Evolutionary conservation across 2,888 invertebrate species (phyloP), one percentile per base, ranked within the genome.

Genomic region (Spialia ferax): DNA sequence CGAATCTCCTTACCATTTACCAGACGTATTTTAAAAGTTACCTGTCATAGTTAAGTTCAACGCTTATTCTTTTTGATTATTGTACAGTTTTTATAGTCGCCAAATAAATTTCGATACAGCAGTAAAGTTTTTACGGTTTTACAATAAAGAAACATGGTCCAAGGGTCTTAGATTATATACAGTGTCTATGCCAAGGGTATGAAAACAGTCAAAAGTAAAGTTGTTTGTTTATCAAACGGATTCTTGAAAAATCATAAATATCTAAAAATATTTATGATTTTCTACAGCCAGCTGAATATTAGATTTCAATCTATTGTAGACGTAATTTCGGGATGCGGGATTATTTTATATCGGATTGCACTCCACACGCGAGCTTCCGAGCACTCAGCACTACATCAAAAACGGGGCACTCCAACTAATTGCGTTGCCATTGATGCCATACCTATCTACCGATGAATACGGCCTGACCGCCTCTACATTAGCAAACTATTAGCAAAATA

Each of bases 401-500:
- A 93, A 92, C 89, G 89, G 77, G 87, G 90, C 93, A 93, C 93
- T 93, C 90, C 84, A 88, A 89, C 91, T 93, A 93, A 93, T 93
- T 93, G 93, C 92, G 84, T 91, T 88, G 85, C 86, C 85, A 89
- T 91, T 91, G 92, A 91, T 88, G 86, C 85, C 77, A 75, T 66
- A 82, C 83, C 83, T 84, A 85, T 63, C 65, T 74, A 73, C 72
- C 74, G 69, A 79, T 85, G 83, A 84, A 84, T 85, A 83, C 79
- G 71, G 63, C 67, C 69, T 72, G 70, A 70, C 71, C 70, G 71
- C 69, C 70, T 57, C 70, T 72, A 70, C 76, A 77, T 76, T 76
- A 76, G 76, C 72, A 72, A 74, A 77, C 74, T 75, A 75, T 75
- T 75, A 76, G 75, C 71, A 64, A 71, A 73, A 71, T 75, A 75